A percentile compares a stretch with the other conserved stretches of the same genome.
Conservation (phyloP, 2,113 vertebrate genomes). For the Solea solea region DNA sequence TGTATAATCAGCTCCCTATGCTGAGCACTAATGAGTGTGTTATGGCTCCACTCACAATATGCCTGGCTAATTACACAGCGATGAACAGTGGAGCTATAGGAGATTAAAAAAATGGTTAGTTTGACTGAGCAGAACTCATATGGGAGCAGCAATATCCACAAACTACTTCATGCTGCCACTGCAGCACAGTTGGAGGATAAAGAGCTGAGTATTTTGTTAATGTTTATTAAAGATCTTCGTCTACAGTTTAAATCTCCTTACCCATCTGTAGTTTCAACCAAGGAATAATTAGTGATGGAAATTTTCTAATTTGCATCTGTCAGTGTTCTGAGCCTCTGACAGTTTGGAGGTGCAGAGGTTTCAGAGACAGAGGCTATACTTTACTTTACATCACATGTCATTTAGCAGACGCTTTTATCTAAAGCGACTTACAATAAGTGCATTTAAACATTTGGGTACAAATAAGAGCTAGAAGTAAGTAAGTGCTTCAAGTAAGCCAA, state of each 20-base stretch:
- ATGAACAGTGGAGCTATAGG: not conserved
- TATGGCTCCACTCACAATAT: constrained; percentile 6
- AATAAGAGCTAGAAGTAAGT: too few relatives aligned
- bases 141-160: constrained; percentile 10
- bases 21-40: constrained; percentile 24
- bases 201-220: not conserved
- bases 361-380: too few relatives aligned
- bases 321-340: not conserved
- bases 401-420: too few relatives aligned
- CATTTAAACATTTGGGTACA: too few relatives aligned
- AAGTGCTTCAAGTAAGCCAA: too few relatives aligned
- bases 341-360: not conserved
- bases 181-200: not conserved
- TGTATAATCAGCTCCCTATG: constrained; percentile 27
- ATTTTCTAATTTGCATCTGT: not conserved
- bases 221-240: not conserved
- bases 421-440: too few relatives aligned
- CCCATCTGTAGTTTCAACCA: constrained; percentile 3
- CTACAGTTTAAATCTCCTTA: not conserved
- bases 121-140: constrained; percentile 8
- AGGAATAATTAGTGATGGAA: not conserved
- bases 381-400: too few relatives aligned
- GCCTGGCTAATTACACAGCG: constrained; percentile 25
- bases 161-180: not conserved
- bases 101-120: constrained; percentile 25